Percentiles rank a stretch among this genome's conserved stretches.
These are phyloP conservation scores for Periplaneta americana DNA, from an alignment of 1,140 invertebrate species.

Conservation along the genomic window DNA sequence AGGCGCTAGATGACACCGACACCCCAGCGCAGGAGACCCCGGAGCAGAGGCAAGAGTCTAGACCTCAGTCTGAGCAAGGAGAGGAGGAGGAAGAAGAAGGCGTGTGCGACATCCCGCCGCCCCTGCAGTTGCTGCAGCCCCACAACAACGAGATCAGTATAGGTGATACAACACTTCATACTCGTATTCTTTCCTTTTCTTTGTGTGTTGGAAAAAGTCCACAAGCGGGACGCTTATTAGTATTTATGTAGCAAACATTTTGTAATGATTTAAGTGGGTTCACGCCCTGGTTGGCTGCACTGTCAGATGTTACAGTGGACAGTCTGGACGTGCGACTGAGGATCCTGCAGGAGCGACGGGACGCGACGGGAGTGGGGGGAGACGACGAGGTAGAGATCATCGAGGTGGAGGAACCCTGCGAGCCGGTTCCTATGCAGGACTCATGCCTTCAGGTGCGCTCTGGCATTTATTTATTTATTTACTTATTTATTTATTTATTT, in stretches of 20 bases:
- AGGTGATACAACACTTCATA: no score
- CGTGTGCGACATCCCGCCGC: constrained; percentile 8
- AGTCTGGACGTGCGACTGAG: constrained; percentile 61
- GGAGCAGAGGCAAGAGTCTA: constrained; percentile 16
- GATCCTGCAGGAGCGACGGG: constrained; percentile 10
- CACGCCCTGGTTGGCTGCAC: no score
- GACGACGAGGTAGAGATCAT: constrained; percentile 75
- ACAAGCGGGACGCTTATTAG: background rate
- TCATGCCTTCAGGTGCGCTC: constrained; percentile 61
- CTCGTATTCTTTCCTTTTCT: no score
- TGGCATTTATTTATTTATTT: background rate
- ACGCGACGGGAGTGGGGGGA: constrained; percentile 36
- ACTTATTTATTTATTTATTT: background rate
- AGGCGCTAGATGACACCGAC: constrained; percentile 11
- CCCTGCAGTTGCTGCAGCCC: constrained; percentile 12
- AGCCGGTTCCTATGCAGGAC: constrained; percentile 77
- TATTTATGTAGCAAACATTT: background rate
- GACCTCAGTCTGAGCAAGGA: constrained; percentile 5
- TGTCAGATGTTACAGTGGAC: constrained; percentile 62
- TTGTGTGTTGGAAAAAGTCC: no score
- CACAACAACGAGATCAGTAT: constrained; percentile 24
- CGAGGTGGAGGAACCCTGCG: constrained; percentile 71
- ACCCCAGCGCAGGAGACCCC: background rate
- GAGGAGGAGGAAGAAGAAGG: constrained; percentile 25
- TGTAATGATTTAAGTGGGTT: background rate